Percentiles rank a stretch among this genome's conserved stretches.
Evolutionary conservation across 2,113 vertebrate species (phyloP).

Genomic region (Microtus ochrogaster): DNA sequence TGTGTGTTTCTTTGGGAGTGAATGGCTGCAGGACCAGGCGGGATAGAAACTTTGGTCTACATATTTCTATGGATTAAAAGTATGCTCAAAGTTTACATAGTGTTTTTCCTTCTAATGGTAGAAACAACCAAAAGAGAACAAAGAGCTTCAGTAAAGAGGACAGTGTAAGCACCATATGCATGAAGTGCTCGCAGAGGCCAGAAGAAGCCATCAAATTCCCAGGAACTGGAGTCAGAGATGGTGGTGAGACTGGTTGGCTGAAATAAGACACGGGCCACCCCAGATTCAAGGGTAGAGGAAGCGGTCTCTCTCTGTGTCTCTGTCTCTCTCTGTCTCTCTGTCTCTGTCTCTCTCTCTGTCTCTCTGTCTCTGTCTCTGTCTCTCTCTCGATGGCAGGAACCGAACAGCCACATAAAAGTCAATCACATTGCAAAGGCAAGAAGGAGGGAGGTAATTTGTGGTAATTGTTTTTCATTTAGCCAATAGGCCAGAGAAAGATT

Average conservation of each 20-base stretch:
- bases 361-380: not conserved
- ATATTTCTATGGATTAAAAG: conserved; percentile 4
- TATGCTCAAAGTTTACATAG: conserved; percentile 18
- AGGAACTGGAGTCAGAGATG: not conserved
- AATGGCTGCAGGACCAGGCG: no score
- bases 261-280: not conserved
- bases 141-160: not conserved
- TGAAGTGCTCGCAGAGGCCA: not conserved
- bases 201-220: not conserved
- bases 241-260: not conserved
- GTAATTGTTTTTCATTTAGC: not conserved
- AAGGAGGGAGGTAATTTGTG: not conserved
- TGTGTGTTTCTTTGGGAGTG: no score
- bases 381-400: not conserved
- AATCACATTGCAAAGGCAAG: not conserved
- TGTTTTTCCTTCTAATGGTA: conserved; percentile 1
- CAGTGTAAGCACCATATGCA: not conserved
- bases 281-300: not conserved
- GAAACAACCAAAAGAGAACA: conserved; percentile 19
- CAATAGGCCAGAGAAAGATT: no score
- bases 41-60: no score
- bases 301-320: not conserved
- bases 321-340: no score
- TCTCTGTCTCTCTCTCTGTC: not conserved
- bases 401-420: not conserved